Evolutionary conservation across 2,797 vertebrate species (phyloP), one percentile per base, ranked within the genome.

Genomic region (Scolopax rusticola): DNA sequence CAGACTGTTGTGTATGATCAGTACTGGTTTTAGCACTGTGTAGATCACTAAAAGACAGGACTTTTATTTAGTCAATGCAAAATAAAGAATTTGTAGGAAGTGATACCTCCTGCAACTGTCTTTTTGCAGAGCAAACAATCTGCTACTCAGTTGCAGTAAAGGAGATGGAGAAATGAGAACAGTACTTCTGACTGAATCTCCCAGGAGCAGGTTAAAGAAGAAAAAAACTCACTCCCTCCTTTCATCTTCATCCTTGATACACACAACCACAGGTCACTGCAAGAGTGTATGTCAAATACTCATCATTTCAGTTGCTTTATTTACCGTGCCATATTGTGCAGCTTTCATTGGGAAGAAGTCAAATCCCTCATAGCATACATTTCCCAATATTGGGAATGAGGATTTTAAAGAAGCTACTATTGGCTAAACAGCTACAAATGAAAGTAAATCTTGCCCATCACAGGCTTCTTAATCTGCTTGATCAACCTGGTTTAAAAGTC

Each of bases 1-100:
- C 28, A 90, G 74, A 79, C 33, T 64, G 56, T 14, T 80, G 84
- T 41, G 45, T 87, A 40, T 18, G 45, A 94, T 83, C 75, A 74
- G 64, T 28, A 57, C 60, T 74, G n/a, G 17, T 15, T 97, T 90
- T 75, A 95, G 73, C 78, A 68, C 69, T 57, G 50, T 53, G 47
- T 57, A 89, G 85, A 90, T 77, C 9, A 2, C 82, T 75, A 69
- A 38, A 78, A 78, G 75, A 91, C 57, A 71, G 69, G 73, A 38
- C 65, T 80, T 90, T 70, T 77, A 92, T 76, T 91, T 65, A 95
- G 84, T 74, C 70, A 82, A 77, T 24, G 19, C 3, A 7, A 94
- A 94, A 85, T 81, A 80, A 92, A 87, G 74, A 67, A 91, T 27
- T 61, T 65, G 78, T 48, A 85, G 75, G 67, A 94, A 95, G 63